phyloP scores from a whole-genome alignment of 1,140 invertebrate genomes.

The Capitella teleta region DNA sequence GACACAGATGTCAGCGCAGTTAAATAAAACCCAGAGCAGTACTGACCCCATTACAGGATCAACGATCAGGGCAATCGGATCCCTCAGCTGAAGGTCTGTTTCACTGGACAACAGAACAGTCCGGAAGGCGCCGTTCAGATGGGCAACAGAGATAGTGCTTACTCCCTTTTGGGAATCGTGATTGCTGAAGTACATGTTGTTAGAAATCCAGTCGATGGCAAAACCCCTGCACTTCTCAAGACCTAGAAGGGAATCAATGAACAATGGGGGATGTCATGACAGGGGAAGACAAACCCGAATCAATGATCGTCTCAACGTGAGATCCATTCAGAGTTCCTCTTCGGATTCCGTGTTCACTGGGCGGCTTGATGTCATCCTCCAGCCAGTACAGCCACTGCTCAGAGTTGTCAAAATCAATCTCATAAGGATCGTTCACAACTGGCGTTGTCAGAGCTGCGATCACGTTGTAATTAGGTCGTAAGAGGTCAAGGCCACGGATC shows the following conservation, averaged over 20 bases:
- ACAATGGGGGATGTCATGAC: neutral
- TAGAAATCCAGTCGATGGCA: slow-evolving; percentile 64
- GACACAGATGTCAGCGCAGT: too few species aligned
- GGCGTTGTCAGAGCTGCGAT: slow-evolving; percentile 61
- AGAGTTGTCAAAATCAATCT: slow-evolving; percentile 57
- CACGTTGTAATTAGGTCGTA: slow-evolving; percentile 57
- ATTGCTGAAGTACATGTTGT: slow-evolving; percentile 58
- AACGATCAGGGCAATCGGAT: slow-evolving; percentile 50
- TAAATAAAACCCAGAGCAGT: too few species aligned
- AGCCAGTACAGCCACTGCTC: slow-evolving; percentile 63
- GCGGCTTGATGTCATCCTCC: slow-evolving; percentile 43
- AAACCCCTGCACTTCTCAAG: slow-evolving; percentile 52
- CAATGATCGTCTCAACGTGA: slow-evolving; percentile 57
- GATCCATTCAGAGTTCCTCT: slow-evolving; percentile 56
- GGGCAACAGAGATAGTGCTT: slow-evolving; percentile 55
- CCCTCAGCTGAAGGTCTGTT: slow-evolving; percentile 19
- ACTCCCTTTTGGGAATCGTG: slow-evolving; percentile 22
- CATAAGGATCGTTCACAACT: slow-evolving; percentile 49
- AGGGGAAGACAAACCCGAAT: slow-evolving; percentile 53
- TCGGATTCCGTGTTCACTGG: slow-evolving; percentile 60
- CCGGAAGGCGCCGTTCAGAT: slow-evolving; percentile 59
- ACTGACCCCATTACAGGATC: slow-evolving; percentile 54
- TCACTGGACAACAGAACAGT: too few species aligned
- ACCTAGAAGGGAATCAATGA: slow-evolving; percentile 31
- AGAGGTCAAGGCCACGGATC: slow-evolving; percentile 69